Evolutionary conservation across 2,888 invertebrate genomes (phyloP), one percentile per base, ranked within the genome.

Genomic region (Steinernema hermaphroditum): DNA sequence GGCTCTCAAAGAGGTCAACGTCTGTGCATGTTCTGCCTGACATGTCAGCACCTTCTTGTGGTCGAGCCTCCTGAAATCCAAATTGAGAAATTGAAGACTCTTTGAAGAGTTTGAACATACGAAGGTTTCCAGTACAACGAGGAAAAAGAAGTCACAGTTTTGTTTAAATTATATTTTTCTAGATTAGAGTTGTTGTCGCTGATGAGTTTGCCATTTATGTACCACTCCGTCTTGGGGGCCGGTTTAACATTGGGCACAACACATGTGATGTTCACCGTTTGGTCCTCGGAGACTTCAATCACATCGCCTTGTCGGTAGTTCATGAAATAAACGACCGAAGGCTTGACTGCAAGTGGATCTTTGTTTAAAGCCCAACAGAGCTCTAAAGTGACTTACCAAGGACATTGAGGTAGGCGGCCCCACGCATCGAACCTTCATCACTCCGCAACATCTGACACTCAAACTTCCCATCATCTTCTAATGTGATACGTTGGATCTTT

Each of bases 381-480:
- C n/a, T n/a, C n/a, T n/a, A n/a, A n/a, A 32, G 6, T 29, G 6
- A 29, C 72, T 16, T 49, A 84, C 84, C 83, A n/a, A 86, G 71
- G 73, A 85, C 78, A 46, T 84, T 80, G 46, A 85, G 71, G 57
- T 54, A 75, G 8, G 84, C 82, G 12, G 79, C 73, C 4, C 82
- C 80, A 22, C 84, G 74, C 46, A 83, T 79, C 0, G 82, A 82
- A 14, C 81, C 82, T 29, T 76, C 77, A 27, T 77, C 78, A 16
- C 80, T 79, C 54, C 80, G 75, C 41, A 85, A 70, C 82, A 96
- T 94, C 91, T 97, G 96, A 88, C 97, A 97, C 90, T 96, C 94
- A 88, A 92, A 97, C 86, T 93, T 93, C 0, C 94, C 95, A 87
- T 96, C 96, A 87, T 97, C 97, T 82, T 91, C 92, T 68, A 95